These are phyloP conservation scores for Parus major DNA, from an alignment of 2,113 vertebrate genomes.

Conservation along the genomic window DNA sequence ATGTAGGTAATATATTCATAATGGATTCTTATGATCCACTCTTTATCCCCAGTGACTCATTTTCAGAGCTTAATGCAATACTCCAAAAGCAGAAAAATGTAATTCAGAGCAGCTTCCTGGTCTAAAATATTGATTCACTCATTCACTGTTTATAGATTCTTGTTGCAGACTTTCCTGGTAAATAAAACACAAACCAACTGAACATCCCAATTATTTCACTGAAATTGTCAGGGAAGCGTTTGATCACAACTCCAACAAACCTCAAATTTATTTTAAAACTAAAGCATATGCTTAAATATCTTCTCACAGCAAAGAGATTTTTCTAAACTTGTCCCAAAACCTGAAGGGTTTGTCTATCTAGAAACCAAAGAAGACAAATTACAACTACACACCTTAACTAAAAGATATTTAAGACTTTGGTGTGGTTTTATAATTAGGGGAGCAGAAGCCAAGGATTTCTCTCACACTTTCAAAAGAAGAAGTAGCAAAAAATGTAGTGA, in stretches of 20 bases:
- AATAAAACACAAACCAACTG: background rate
- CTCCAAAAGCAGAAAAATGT: slow-evolving; percentile 20
- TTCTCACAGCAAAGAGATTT: background rate
- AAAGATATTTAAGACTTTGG: background rate
- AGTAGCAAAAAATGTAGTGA: background rate
- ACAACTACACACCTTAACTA: background rate
- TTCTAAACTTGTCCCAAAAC: background rate
- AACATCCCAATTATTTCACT: background rate
- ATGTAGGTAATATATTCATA: background rate
- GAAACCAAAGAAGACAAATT: background rate
- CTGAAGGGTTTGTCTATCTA: background rate
- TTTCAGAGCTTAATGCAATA: slow-evolving; percentile 30
- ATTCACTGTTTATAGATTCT: slow-evolving; percentile 5
- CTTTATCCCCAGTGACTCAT: background rate
- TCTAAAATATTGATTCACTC: slow-evolving; percentile 31
- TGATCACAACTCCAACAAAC: background rate
- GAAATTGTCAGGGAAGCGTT: background rate
- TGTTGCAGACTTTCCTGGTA: background rate
- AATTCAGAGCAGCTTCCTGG: slow-evolving; percentile 9
- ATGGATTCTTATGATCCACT: slow-evolving; percentile 9
- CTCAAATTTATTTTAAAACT: background rate
- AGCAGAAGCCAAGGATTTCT: background rate
- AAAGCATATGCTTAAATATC: background rate
- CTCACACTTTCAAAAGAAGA: background rate
- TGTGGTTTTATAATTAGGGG: background rate